These are phyloP conservation scores for Poliocrania exsul DNA, from an alignment of 2,797 vertebrate genomes.

Conservation along the genomic window DNA sequence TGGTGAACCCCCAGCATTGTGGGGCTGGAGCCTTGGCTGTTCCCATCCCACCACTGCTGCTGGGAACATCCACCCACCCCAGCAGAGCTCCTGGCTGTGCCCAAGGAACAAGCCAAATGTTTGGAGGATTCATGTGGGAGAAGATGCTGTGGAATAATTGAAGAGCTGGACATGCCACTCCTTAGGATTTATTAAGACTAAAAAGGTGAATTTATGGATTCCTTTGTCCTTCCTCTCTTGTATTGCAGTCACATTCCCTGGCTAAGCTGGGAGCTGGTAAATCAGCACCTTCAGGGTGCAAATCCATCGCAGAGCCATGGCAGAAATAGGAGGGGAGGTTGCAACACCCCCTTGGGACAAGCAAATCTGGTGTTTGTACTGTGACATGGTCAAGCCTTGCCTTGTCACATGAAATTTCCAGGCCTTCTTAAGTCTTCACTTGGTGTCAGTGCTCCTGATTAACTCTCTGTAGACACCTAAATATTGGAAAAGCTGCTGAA, in stretches of 20 bases:
- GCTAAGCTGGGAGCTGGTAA: not conserved
- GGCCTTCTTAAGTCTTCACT: not conserved
- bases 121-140: accelerated
- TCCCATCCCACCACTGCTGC: not conserved
- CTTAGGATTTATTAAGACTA: not conserved
- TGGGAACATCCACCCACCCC: accelerated
- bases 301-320: not conserved
- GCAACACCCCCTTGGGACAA: not conserved
- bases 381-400: not conserved
- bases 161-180: not conserved
- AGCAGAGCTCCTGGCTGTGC: too few species aligned
- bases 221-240: not conserved
- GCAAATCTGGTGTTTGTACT: not conserved
- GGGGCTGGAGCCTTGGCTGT: not conserved
- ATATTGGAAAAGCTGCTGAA: not conserved
- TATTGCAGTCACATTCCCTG: accelerated
- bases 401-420: not conserved
- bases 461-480: not conserved
- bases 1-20: accelerated
- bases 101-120: accelerated
- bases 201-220: not conserved
- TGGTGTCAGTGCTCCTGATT: not conserved
- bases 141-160: accelerated
- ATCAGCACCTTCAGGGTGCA: not conserved
- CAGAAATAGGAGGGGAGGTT: not conserved